These are phyloP conservation scores for Fissipunctia ypsillon DNA, from an alignment of 2,888 invertebrate species.

Conservation along the genomic window DNA sequence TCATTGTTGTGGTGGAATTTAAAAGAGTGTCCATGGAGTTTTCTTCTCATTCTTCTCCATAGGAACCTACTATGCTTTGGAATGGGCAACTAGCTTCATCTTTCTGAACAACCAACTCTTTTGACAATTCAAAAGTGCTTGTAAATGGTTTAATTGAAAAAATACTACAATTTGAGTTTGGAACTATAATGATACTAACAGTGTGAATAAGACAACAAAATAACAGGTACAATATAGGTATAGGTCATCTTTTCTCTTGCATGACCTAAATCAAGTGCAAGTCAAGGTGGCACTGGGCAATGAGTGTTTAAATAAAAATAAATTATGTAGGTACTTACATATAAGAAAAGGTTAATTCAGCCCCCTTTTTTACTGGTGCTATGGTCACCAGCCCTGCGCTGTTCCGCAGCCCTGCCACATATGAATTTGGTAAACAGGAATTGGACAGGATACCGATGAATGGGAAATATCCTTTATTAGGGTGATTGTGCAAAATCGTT, in stretches of 20 bases:
- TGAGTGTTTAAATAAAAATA: not conserved
- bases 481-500: not conserved
- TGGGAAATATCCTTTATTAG: constrained; percentile 44
- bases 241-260: not conserved
- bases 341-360: constrained; percentile 21
- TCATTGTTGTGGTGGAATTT: not conserved
- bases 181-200: no score
- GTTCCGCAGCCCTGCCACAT: constrained; percentile 20
- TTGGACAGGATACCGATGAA: constrained; percentile 35
- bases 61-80: not conserved
- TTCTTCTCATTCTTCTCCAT: no score
- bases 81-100: not conserved
- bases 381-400: constrained; percentile 31
- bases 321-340: constrained; percentile 23
- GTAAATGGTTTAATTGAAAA: no score
- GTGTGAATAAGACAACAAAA: not conserved
- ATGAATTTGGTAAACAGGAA: constrained; percentile 37
- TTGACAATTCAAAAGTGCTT: not conserved
- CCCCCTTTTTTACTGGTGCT: constrained; percentile 39
- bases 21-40: no score
- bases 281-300: no score
- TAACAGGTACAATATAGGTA: not conserved
- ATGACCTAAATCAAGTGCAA: not conserved
- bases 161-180: no score
- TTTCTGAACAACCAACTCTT: not conserved